Evolutionary conservation across 2,888 invertebrate species (phyloP), one percentile per base, ranked within the genome.

Genomic region (Chrysomela aeneicollis): DNA sequence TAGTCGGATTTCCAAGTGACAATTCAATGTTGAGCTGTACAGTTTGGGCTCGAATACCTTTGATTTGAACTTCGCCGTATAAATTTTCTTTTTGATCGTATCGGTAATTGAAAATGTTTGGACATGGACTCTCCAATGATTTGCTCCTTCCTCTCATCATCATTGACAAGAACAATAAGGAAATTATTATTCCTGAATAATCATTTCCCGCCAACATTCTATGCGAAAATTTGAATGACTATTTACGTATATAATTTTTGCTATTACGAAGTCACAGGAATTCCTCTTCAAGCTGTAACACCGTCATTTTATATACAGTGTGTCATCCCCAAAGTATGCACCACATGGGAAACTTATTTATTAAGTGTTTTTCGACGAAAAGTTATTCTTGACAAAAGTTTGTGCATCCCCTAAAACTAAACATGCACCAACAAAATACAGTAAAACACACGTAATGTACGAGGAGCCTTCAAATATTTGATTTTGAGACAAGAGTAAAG

Each of bases 11-110:
- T 37, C 78, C 80, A 22, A 82, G 77, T 1, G 79, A 79, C 54
- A 82, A 71, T 63, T 80, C 78, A 3, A 82, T 71, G 32, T 79
- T 74, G 50, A 82, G 61, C 17, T 73, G 74, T 2, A 82, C 67
- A 3, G 70, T 70, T 18, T 71, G 71, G 12, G 71, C 70, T 5
- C 71, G 67, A 15, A 70, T 57, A 74, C 78, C 79, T 4, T 79
- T 76, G 1, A 85, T 76, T 49, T 80, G 78, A 19, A 85, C 73
- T 22, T 81, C 63, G 4, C 86, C 86, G 71, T 81, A 82, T 74
- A 85, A 79, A 54, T 82, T 78, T 2, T 74, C 74, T 46, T 72
- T 71, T 4, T 82, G 81, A 68, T 85, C 83, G 65, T 77, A 82
- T 54, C 77, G 76, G 72, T 86, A 86, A 54, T 77, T 75, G 68